These are phyloP conservation scores for Calosoma granatense DNA, from an alignment of 1,140 invertebrate species.

Conservation along the genomic window DNA sequence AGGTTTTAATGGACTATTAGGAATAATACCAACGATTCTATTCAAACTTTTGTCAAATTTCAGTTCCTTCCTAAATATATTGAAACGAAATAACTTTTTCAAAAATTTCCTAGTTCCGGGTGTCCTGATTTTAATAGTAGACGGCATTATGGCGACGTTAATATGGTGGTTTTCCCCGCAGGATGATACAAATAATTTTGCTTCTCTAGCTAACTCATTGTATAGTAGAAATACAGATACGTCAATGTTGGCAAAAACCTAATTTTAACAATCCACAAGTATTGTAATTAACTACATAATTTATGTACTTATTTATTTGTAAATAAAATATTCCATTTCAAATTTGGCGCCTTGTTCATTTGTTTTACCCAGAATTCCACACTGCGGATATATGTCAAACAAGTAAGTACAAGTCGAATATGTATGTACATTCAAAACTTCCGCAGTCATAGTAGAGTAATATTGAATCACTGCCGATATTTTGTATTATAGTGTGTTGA, in stretches of 20 bases:
- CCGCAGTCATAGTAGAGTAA: too few species aligned
- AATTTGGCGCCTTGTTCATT: too few species aligned
- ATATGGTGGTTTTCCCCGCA: not conserved
- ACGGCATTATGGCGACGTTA: not conserved
- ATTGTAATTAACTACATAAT: too few species aligned
- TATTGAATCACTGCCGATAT: too few species aligned
- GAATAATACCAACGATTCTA: not conserved
- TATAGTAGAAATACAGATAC: not conserved
- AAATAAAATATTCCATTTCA: not conserved
- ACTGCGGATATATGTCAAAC: too few species aligned
- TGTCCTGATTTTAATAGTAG: not conserved
- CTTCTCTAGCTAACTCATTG: not conserved
- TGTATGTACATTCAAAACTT: too few species aligned
- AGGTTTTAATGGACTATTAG: not conserved
- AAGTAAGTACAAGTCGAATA: too few species aligned
- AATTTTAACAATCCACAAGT: too few species aligned
- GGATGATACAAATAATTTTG: not conserved
- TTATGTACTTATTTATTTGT: not conserved
- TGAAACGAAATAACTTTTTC: constrained; percentile 7
- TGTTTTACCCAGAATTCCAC: too few species aligned
- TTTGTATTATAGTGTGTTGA: too few species aligned
- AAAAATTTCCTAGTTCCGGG: not conserved
- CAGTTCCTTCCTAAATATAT: constrained; percentile 4
- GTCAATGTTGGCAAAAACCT: not conserved
- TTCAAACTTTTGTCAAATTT: constrained; percentile 4